A percentile compares a stretch with the other conserved stretches of the same genome.
These are phyloP conservation scores for Limnothrissa miodon DNA, from an alignment of 2,113 vertebrate genomes.

Conservation along the genomic window DNA sequence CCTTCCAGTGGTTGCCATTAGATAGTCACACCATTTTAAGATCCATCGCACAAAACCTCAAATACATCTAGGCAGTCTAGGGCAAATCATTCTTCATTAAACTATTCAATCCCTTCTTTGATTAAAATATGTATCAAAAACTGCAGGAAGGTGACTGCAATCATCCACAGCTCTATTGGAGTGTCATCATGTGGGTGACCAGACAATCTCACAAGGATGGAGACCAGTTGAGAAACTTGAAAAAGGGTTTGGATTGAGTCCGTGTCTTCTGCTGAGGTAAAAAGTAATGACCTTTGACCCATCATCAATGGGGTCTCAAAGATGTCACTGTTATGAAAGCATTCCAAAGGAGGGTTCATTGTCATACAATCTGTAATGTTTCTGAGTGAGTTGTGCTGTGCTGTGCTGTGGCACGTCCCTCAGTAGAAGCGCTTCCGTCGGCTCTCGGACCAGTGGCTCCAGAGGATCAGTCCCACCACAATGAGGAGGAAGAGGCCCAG, in stretches of 20 bases:
- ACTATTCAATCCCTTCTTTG: neutral
- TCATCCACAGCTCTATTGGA: neutral
- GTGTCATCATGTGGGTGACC: neutral
- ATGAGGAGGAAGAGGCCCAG: constrained; percentile 87
- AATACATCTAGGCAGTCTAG: neutral
- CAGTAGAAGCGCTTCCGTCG: constrained; percentile 94
- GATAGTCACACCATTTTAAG: neutral
- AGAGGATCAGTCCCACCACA: constrained; percentile 84
- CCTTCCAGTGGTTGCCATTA: neutral
- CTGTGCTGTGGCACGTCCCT: constrained; percentile 44
- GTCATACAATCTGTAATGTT: neutral
- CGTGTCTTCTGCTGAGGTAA: neutral
- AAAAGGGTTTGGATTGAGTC: neutral
- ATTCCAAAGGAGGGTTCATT: neutral
- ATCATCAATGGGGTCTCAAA: neutral
- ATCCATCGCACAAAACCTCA: neutral
- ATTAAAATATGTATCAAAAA: neutral
- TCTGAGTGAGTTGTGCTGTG: neutral
- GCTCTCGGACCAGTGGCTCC: constrained; percentile 92
- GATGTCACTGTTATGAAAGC: neutral
- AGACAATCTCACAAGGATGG: neutral
- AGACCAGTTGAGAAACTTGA: neutral
- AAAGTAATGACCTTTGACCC: neutral
- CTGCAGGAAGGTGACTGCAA: neutral
- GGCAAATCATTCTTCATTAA: neutral